A percentile compares a stretch with the other conserved stretches of the same genome.
These are phyloP conservation scores for Amblyopsis hoosieri DNA, from an alignment of 2,797 vertebrate genomes.

Conservation along the genomic window DNA sequence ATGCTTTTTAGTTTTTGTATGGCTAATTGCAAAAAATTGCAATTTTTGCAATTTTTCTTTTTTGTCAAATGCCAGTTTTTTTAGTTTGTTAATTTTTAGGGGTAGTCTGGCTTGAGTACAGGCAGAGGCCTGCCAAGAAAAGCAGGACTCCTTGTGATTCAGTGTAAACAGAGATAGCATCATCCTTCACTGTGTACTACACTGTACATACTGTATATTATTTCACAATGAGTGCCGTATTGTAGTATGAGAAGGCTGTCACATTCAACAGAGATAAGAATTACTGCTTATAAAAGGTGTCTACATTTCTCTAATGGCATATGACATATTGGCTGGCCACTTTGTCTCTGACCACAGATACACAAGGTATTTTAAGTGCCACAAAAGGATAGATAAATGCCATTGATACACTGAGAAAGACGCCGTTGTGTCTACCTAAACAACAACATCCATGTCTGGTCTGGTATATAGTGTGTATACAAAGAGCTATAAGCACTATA, in stretches of 20 bases:
- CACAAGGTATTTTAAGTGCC: slow-evolving; percentile 60
- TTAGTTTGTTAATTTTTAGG: no score
- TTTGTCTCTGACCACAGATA: neutral
- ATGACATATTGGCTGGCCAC: slow-evolving; percentile 56
- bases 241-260: slow-evolving; percentile 40
- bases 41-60: no score
- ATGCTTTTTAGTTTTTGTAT: neutral
- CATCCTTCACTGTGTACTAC: no score
- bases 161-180: no score
- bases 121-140: no score
- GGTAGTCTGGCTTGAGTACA: no score
- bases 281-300: slow-evolving; percentile 51
- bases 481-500: no score
- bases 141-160: no score
- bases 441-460: no score
- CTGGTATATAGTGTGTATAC: no score
- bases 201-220: no score
- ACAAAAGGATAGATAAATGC: slow-evolving; percentile 32
- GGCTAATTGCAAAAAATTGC: neutral
- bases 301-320: slow-evolving; percentile 40
- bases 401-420: slow-evolving; percentile 41
- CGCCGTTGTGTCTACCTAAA: neutral
- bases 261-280: slow-evolving; percentile 42
- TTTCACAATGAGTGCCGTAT: slow-evolving; percentile 7
- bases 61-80: neutral